Evolutionary conservation across 64 coral and sea anemone species (phyloP), one percentile per base, ranked within the genome.

Genomic region (Montipora efflorescens): DNA sequence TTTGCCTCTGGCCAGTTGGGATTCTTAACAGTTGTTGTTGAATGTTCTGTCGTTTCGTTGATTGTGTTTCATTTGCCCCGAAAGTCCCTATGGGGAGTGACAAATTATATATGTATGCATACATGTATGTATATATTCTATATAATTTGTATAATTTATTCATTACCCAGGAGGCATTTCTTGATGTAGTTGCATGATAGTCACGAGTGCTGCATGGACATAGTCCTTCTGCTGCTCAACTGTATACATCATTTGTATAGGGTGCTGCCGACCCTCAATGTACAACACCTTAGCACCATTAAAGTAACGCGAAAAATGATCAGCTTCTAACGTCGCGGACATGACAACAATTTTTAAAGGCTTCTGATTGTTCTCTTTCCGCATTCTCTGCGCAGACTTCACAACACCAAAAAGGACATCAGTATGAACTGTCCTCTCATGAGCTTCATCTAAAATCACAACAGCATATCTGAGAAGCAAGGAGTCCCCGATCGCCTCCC

Each of bases 391-490:
- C 2, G 98, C 98, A 61, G 77, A 53, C 45, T 99, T 99, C 36
- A 99, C 98, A 80, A 99, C 89, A 12, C 98, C 98, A 89, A 99
- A 99, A 36, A 99, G 79, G 48, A 99, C 90, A 84, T 99, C 98
- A 8, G 98, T 99, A 44, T 99, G 98, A 3, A 99, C 82, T 3
- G 98, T 99, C 45, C 98, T 66, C 76, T 99, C 98, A 53, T 99
- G 98, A 50, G 98, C 98, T 82, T 99, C 98, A 51, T 99, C 98
- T 43, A 99, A 55, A 80, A 99, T 99, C 10, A 99, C 79, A 67
- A 99, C 87, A 36, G 95, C 84, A 66, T 99, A 99, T 88, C 93
- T 94, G 43, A 91, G 90, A 81, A 99, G 84, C 70, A 95, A 70
- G 14, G 98, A 90, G 46, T 99, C 98, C 9, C 98, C 68, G 0